Evolutionary conservation across 2,797 vertebrate species (phyloP), one percentile per base, ranked within the genome.

Genomic region (Todus mexicanus): DNA sequence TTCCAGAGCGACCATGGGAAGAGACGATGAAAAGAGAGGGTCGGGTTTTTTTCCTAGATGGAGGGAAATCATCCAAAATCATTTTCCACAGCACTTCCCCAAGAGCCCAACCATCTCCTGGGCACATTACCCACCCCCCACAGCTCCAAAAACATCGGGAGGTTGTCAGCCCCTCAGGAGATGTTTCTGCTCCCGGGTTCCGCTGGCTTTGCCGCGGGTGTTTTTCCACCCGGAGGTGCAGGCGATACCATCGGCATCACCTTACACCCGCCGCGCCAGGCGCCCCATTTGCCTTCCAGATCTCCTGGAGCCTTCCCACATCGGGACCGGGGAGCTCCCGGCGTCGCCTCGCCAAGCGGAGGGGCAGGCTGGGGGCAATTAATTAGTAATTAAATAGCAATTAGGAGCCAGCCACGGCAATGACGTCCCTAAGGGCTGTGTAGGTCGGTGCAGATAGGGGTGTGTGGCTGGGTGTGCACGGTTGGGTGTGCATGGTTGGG

Each of bases 231-330:
- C 7, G 1, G 64, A 9, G 45, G 6, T 1, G 16, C 3, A 1
- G 35, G 50, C 1, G 94, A 94, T 89, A 47, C 65, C 73, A 81
- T 78, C 91, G 35, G 94, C 91, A 81, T 94, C 94, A 63, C 76
- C 90, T 96, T 93, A 93, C 95, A 43, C 43, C 59, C 1, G 2
- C 66, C 5, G 7, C 14, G 23, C 65, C 87, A 6, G 42, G 43
- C 4, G 3, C 43, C 71, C 27, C 47, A 78, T 96, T 94, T 95
- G 94, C 94, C 90, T 95, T 93, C 93, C 94, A 95, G 27, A 90
- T 91, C 78, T 53, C 69, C 7, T 2, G 47, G 25, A 37, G 11
- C n/a, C 61, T 53, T 3, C 0, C 47, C 9, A 6, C 21, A 23
- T 27, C 26, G 10, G 17, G 23, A 15, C 51, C 2, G 2, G 14